These are phyloP conservation scores for Entelurus aequoreus DNA, from an alignment of 2,113 vertebrate genomes.

Conservation along the genomic window DNA sequence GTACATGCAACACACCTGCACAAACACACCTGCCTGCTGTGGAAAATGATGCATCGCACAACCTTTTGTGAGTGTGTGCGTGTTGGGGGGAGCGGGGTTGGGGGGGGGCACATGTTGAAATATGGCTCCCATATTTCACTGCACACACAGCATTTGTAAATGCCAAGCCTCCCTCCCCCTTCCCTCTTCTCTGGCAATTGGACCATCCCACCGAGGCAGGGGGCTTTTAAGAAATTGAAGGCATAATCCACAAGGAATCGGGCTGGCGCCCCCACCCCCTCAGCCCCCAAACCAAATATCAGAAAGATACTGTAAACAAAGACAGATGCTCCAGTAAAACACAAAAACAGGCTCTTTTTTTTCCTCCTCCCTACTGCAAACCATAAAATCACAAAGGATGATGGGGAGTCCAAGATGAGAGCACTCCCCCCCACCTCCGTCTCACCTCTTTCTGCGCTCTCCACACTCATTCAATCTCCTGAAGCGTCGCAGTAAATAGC, in stretches of 20 bases:
- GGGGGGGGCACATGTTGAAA: slow-evolving; percentile 48
- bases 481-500: slow-evolving; percentile 65
- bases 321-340: slow-evolving; percentile 60
- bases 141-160: slow-evolving; percentile 62
- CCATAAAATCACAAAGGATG: slow-evolving; percentile 61
- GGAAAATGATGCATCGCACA: slow-evolving; percentile 29
- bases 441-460: slow-evolving; percentile 22
- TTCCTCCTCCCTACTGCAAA: slow-evolving; percentile 25
- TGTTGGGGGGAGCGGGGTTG: neutral
- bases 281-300: slow-evolving; percentile 31
- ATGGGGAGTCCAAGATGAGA: slow-evolving; percentile 61
- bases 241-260: slow-evolving; percentile 51
- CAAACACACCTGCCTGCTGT: slow-evolving; percentile 35
- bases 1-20: slow-evolving; percentile 22
- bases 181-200: slow-evolving; percentile 37
- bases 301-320: slow-evolving; percentile 62
- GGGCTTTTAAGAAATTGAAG: slow-evolving; percentile 70
- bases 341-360: slow-evolving; percentile 34
- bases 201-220: slow-evolving; percentile 47
- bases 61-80: neutral
- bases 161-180: slow-evolving; percentile 39
- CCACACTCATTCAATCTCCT: slow-evolving; percentile 41
- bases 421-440: slow-evolving; percentile 21
- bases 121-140: slow-evolving; percentile 59
- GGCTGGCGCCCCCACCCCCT: slow-evolving; percentile 1